Base-by-base conservation (phyloP, 2,113 vertebrate species). In the Prietella phreatophila region DNA sequence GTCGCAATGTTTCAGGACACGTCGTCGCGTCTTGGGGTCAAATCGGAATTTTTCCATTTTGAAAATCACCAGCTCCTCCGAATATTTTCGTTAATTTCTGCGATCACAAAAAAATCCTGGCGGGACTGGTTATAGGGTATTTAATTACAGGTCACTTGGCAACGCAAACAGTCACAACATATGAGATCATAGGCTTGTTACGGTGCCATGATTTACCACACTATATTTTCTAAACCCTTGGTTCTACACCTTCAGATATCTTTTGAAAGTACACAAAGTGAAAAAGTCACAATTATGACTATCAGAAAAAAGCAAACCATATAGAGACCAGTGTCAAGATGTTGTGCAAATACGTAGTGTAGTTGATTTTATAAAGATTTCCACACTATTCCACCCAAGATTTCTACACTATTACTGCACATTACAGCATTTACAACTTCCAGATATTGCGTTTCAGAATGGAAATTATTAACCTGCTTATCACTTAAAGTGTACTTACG, bases 401-500 rank as follows among this genome's bases (percentile, higher is more conserved):
- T 56, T 56, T 56, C 55, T 56, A n/a, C 63, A 69, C 22, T 10
- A 61, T 50, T 84, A 17, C 39, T 13, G 30, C 63, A 84, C 65
- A 84, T 78, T 42, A 36, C n/a, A 47, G 25, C 53, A 84, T 84
- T 47, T 71, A 42, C 69, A n/a, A 30, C 53, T 85, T 85, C 14
- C 20, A 50, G 53, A 85, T 42, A 75, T 17, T 9, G 47, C n/a
- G 3, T 22, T 36, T 69, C 63, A 55, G 8, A 11, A 6, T 47
- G n/a, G 17, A 42, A 42, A 33, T 33, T 55, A 82, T 60, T 82
- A 82, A 50, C 69, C 47, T n/a, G 39, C 39, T 60, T 50, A 13
- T 63, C 42, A 63, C 63, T 78, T 50, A 25, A 58, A 85, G 30
- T 55, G n/a, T 53, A 80, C 42, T 86, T 36, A 80, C 33, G 30